Evolutionary conservation across 2,113 vertebrate genomes (phyloP), one percentile per base, ranked within the genome.

Genomic region (Oncorhynchus gorbuscha): DNA sequence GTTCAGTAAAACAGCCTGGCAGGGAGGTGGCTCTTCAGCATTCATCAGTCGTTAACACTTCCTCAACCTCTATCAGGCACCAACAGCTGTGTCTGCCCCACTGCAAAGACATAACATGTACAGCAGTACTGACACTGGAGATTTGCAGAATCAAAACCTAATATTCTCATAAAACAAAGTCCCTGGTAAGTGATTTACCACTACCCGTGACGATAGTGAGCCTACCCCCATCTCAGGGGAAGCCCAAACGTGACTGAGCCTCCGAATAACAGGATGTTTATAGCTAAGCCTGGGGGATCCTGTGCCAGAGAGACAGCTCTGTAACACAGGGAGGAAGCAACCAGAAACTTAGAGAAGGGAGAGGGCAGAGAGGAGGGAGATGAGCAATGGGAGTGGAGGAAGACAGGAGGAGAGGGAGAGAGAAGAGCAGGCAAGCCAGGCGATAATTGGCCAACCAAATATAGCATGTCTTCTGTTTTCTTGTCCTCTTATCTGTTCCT

Each of bases 191-290:
- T 55, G 51, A 55, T 62, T 62, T 22, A 62, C 59, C 59, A 3
- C 20, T 22, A 22, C 59, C 3, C 20, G n/a, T 62, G n/a, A 55
- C 51, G 6, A 39, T 69, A 20, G 32, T 11, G 18, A 20, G 16
- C 67, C 16, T 75, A 32, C 24, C 8, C 62, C 35, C 62, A 20
- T 49, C 18, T 14, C 24, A 74, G 77, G 81, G 82, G 78, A 30
- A 74, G 87, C 72, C 76, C 84, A 87, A 79, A 66, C 81, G 76
- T 84, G 84, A 84, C 81, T 30, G 77, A 20, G 51, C 51, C 16
- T 18, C 22, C 45, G 71, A 84, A 92, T 86, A 92, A 91, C 91
- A 93, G 93, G 92, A 94, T 93, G 93, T 93, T 93, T 94, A 89
- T 83, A 74, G 77, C 20, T 67, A 30, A 16, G 65, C 71, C 20